Evolutionary conservation across 2,113 vertebrate genomes (phyloP).

Genomic region (Monarcha castaneiventris): DNA sequence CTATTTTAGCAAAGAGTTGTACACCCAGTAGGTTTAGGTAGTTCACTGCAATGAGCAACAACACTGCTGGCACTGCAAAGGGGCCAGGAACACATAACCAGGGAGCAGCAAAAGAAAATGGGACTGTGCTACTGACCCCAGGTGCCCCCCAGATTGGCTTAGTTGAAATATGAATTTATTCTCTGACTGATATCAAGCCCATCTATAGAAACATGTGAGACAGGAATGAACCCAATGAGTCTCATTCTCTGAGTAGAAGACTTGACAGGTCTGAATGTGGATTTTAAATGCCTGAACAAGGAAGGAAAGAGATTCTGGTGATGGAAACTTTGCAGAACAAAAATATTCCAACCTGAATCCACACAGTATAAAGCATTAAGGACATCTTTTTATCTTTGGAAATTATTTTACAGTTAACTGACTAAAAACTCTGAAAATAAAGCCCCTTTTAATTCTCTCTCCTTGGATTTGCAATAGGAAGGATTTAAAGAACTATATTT

Average conservation of each 20-base stretch:
- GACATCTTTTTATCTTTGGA: background rate
- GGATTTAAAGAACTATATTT: conserved; percentile 26
- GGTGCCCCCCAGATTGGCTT: background rate
- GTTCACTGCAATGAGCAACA: background rate
- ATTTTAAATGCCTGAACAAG: conserved; percentile 10
- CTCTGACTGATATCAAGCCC: background rate
- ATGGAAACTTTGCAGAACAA: background rate
- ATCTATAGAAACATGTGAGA: background rate
- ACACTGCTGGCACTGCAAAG: background rate
- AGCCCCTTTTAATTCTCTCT: background rate
- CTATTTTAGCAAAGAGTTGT: background rate
- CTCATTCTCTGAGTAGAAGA: background rate
- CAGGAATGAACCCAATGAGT: background rate
- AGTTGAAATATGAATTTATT: background rate
- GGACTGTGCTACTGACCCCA: background rate
- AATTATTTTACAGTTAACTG: conserved; percentile 36
- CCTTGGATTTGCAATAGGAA: background rate
- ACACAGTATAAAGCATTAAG: background rate
- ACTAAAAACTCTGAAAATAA: conserved; percentile 11
- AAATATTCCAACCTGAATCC: background rate
- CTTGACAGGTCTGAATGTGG: background rate
- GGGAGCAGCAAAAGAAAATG: background rate
- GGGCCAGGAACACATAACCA: background rate
- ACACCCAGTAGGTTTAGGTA: background rate
- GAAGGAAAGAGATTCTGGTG: background rate